Conservation (phyloP, 2,797 vertebrate species). For the Todus mexicanus region DNA sequence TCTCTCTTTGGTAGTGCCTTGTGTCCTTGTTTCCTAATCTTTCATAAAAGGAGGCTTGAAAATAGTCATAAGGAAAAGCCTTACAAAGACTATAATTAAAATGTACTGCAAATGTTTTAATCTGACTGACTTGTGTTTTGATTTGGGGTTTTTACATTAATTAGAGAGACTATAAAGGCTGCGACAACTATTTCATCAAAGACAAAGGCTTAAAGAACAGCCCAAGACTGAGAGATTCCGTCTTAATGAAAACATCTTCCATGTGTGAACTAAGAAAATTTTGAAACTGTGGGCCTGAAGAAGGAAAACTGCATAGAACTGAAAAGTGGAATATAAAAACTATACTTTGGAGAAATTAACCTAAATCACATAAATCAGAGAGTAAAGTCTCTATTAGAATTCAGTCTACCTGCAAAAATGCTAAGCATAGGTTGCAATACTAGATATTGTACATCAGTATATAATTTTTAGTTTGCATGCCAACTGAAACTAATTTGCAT, state of each 20-base stretch:
- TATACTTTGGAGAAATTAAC: neutral
- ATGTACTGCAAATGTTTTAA: constrained; percentile 26
- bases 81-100: constrained; percentile 36
- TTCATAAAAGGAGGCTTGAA: constrained; percentile 15
- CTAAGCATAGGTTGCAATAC: neutral
- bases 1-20: neutral
- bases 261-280: neutral
- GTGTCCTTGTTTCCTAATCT: constrained; percentile 27
- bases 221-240: neutral
- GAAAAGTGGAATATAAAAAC: neutral
- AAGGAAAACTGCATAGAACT: neutral
- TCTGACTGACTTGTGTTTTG: constrained; percentile 38
- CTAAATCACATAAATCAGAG: neutral
- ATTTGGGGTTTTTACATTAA: constrained; percentile 29
- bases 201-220: constrained; percentile 31
- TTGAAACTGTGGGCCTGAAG: neutral
- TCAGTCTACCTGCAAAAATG: neutral
- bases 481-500: constrained; percentile 69
- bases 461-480: constrained; percentile 51
- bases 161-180: constrained; percentile 35
- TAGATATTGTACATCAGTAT: constrained; percentile 2
- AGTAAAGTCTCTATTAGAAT: neutral
- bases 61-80: constrained; percentile 3
- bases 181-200: constrained; percentile 23
- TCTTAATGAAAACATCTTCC: neutral